Base-by-base conservation (phyloP, 1,140 invertebrate genomes). In the Drosophila equinoxialis region DNA sequence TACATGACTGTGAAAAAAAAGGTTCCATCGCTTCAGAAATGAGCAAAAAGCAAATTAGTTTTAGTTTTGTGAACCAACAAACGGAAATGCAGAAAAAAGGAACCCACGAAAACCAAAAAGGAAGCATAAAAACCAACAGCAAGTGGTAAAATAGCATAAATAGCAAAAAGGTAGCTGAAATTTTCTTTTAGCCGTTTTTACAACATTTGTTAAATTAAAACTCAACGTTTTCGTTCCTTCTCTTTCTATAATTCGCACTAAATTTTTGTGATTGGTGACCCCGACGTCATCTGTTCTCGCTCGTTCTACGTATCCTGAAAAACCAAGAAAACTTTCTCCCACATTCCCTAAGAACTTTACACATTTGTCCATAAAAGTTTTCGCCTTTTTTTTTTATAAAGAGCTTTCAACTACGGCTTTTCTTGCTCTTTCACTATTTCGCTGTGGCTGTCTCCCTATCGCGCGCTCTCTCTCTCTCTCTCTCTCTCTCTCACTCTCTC, bases 21-120 rank as follows among this genome's bases (percentile, higher is more conserved):
- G 72, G 76, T 68, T 68, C 65, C 59, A 48, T 60, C 79, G 71
- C 79, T 87, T 77, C 77, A 87, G 89, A 87, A 87, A 87, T 87
- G 83, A 87, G 84, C 83, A 87, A 87, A 77, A 81, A 65, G 74
- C 79, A 87, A 87, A 87, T 87, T 87, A 87, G 84, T 87, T 87
- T 87, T 89, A 80, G 83, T 84, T 84, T 81, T 79, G 75, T 87
- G 65, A 35, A 17, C 67, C 58, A 62, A 57, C 48, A 59, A 54
- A 54, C 41, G 65, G 41, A 59, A 54, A 54, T 35, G 65, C 60
- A 42, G 68, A 64, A 54, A 51, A 20, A 39, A 30, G 13, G 14
- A 51, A 51, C 17, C 14, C 1, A 10, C 2, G 4, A 51, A 20
- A 26, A 26, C 26, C 26, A 26, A 20, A 51, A 51, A 51, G 11